These are phyloP conservation scores for Crepidodera aurea DNA, from an alignment of 2,888 invertebrate species.

Conservation along the genomic window DNA sequence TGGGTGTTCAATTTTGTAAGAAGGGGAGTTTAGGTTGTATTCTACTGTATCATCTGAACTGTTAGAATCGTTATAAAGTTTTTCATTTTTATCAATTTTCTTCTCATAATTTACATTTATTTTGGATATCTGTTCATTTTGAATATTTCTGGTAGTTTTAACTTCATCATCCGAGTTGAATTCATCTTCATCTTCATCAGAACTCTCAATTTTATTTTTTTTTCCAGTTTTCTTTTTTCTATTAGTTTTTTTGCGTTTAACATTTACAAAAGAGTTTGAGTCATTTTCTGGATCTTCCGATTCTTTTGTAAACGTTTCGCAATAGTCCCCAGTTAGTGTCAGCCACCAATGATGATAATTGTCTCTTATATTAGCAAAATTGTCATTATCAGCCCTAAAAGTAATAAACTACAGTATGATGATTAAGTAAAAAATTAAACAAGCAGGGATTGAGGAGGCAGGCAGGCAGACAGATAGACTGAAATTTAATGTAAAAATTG, in stretches of 20 bases:
- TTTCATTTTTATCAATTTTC: neutral
- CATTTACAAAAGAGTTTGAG: neutral
- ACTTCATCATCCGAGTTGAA: neutral
- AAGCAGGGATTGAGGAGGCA: neutral
- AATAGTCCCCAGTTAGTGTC: slow-evolving; percentile 54
- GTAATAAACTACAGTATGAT: slow-evolving; percentile 3
- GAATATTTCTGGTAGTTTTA: neutral
- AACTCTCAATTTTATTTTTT: neutral
- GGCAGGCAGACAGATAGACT: neutral
- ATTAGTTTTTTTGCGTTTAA: neutral
- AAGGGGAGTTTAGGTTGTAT: neutral
- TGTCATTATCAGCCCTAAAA: slow-evolving; percentile 51
- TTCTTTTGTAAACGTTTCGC: slow-evolving; percentile 48
- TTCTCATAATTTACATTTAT: neutral
- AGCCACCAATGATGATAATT: slow-evolving; percentile 55
- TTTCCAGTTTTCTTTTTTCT: neutral
- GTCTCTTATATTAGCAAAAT: slow-evolving; percentile 49
- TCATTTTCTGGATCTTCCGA: neutral
- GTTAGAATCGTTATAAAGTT: slow-evolving; percentile 1
- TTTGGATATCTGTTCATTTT: neutral
- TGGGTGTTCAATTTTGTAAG: too few species aligned
- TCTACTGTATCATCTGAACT: slow-evolving; percentile 22
- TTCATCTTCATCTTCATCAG: neutral
- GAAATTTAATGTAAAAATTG: neutral
- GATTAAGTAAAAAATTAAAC: neutral